Evolutionary conservation across 2,797 vertebrate genomes (phyloP).

Genomic region (Myotis myotis): DNA sequence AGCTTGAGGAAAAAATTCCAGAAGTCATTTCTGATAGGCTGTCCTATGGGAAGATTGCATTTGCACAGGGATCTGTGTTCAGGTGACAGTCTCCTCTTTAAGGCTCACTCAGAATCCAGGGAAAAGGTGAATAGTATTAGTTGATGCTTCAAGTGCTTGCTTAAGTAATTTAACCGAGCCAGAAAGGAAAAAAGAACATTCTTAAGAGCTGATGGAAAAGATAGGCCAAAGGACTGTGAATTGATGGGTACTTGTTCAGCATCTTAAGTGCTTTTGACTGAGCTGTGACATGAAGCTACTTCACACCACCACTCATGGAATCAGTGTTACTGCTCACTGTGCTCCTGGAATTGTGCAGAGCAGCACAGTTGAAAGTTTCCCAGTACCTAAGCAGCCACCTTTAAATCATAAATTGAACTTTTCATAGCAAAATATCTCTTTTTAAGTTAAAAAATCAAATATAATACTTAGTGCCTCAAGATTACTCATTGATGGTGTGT

Average conservation of each 20-base stretch:
- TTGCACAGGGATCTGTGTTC: neutral
- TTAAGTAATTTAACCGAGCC: neutral
- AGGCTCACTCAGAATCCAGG: neutral
- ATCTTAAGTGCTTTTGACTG: neutral
- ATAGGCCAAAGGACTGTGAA: neutral
- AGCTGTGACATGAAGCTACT: constrained; percentile 52
- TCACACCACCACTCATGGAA: constrained; percentile 71
- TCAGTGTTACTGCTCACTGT: constrained; percentile 60
- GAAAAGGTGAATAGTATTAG: neutral
- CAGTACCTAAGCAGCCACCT: constrained; percentile 69
- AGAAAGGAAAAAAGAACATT: neutral
- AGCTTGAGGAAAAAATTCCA: neutral
- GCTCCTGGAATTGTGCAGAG: constrained; percentile 64
- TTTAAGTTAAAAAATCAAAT: constrained; percentile 44
- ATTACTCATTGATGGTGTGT: neutral
- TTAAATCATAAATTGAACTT: constrained; percentile 57
- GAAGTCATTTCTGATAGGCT: neutral
- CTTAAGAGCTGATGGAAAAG: neutral
- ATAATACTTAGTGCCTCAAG: neutral
- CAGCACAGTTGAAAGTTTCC: constrained; percentile 49
- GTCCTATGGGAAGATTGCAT: accelerated
- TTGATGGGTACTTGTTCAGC: neutral
- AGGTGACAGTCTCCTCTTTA: neutral
- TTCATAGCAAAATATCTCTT: constrained; percentile 65
- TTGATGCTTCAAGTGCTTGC: neutral